Evolutionary conservation across 2,797 vertebrate species (phyloP), one percentile per base, ranked within the genome.

Genomic region (Sebastes jordani): DNA sequence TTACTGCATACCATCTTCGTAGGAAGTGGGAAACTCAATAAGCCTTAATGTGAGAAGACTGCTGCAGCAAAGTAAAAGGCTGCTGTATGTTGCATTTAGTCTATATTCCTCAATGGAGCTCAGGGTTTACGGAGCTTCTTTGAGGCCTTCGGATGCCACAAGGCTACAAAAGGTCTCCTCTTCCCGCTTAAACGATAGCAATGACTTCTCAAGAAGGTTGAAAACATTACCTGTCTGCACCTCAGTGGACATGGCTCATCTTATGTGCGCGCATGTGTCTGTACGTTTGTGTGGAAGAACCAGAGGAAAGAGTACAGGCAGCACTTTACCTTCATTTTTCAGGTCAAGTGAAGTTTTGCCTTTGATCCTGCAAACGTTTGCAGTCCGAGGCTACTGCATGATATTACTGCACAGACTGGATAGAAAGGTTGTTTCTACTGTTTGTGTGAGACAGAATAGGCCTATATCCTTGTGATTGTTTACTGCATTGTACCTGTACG

Each of bases 1-100:
- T 82, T 65, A 62, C 73, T 67, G 69, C 64, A 62, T 14, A 49
- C 25, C 34, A 71, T 81, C 64, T 88, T 81, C 68, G 60, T 46
- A 60, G 56, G 54, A 87, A 80, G 72, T 55, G 34, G 49, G 63
- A 27, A 71, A 86, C 90, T 90, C 87, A 79, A 86, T 89, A 83
- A 13, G 65, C 36, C 59, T 66, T 10, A 59, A 68, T 70, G 81
- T 58, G 82, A 82, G 80, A 77, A 59, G 61, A 34, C 56, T 29
- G 60, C 80, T 36, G 73, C 76, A 69, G 74, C 32, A 58, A 88
- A 84, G 82, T 72, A 60, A 86, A 87, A 71, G 59, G 62, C 80
- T 30, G 32, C 73, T 20, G 79, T 67, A 76, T n/a, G 34, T 23
- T 70, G 74, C 18, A 74, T 84, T 66, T 68, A 42, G 74, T 83